Conservation (phyloP, 2,888 invertebrate species). For the Trichacis sp. region DNA sequence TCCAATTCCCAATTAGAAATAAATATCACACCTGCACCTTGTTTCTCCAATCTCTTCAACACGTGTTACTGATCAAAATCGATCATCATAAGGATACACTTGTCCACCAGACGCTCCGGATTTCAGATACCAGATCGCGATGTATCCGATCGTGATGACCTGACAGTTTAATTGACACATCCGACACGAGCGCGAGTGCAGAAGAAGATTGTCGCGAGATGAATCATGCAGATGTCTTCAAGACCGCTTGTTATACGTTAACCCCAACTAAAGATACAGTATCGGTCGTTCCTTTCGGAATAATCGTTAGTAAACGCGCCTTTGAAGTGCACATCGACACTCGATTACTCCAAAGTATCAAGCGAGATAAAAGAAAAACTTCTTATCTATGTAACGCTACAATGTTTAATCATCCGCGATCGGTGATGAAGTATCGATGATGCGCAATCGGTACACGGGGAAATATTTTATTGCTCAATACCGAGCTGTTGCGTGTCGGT, state of each 20-base stretch:
- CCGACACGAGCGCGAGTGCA: conserved; percentile 1
- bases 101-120: neutral
- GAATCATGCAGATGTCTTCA: conserved; percentile 5
- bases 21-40: too few relatives aligned
- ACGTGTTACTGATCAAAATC: neutral
- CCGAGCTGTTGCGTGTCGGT: neutral
- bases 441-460: too few relatives aligned
- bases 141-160: conserved; percentile 5
- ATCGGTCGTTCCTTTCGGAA: neutral
- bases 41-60: too few relatives aligned
- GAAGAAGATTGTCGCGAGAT: neutral
- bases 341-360: too few relatives aligned
- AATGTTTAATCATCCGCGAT: neutral
- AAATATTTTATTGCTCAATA: conserved; percentile 3
- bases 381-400: too few relatives aligned
- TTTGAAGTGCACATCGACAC: too few relatives aligned
- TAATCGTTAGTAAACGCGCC: neutral
- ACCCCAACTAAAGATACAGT: neutral
- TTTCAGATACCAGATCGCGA: conserved; percentile 1
- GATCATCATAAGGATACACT: neutral
- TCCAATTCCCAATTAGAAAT: too few relatives aligned
- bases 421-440: neutral
- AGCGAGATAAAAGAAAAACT: too few relatives aligned
- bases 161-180: conserved; percentile 15
- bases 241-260: neutral